Evolutionary conservation across 2,113 vertebrate genomes (phyloP).

Genomic region (Peucedramus taeniatus): DNA sequence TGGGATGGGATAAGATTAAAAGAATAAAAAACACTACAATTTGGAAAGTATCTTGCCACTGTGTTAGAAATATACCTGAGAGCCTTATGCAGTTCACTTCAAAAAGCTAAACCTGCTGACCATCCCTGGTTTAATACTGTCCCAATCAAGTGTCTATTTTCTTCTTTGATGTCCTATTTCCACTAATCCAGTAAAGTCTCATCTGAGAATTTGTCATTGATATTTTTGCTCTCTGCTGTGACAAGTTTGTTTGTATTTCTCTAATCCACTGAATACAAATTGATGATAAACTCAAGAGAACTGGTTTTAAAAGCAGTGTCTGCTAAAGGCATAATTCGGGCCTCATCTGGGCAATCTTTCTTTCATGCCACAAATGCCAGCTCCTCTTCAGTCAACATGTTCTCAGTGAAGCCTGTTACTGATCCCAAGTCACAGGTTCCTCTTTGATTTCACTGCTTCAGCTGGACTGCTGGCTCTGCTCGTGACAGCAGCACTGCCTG

Average conservation of each 20-base stretch:
- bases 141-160: background rate
- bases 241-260: background rate
- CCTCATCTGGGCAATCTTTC: background rate
- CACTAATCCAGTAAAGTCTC: background rate
- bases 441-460: background rate
- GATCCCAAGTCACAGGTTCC: background rate
- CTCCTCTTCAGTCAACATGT: background rate
- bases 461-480: background rate
- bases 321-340: background rate
- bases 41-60: background rate
- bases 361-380: background rate
- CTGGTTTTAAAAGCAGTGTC: background rate
- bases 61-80: background rate
- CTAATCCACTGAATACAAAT: background rate
- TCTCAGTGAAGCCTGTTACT: fast-evolving
- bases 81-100: background rate
- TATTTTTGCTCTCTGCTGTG: background rate
- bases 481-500: background rate
- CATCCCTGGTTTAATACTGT: background rate
- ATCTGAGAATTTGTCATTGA: background rate
- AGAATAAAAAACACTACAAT: background rate
- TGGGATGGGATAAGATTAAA: background rate
- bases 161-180: background rate
- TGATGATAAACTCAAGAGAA: background rate
- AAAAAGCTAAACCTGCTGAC: background rate